Conservation (phyloP, 2,888 invertebrate species). For the Tiphia femorata region DNA sequence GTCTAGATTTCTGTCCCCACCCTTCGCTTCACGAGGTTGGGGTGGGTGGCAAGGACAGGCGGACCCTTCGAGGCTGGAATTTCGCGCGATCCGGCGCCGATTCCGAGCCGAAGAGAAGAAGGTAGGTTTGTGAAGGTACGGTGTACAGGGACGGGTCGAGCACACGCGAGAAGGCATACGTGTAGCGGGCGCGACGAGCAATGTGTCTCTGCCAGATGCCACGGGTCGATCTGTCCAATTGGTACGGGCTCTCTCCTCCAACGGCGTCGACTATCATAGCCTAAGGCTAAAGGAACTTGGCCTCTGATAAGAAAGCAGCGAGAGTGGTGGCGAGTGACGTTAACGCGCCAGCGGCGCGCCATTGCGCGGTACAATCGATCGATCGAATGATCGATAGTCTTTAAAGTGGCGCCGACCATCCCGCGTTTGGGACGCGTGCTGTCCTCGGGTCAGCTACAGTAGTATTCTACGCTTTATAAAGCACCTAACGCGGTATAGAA, state of each 20-base stretch:
- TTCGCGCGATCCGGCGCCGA: conserved; percentile 22
- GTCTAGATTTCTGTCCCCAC: conserved; percentile 12
- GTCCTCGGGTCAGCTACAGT: too few relatives aligned
- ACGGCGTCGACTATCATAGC: conserved; percentile 25
- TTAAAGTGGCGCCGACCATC: background rate
- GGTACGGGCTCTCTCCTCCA: conserved; percentile 1
- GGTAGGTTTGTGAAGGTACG: too few relatives aligned
- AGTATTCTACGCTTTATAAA: too few relatives aligned
- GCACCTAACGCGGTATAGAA: too few relatives aligned
- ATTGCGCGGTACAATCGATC: background rate
- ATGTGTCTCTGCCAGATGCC: conserved; percentile 47
- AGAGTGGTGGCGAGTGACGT: conserved; percentile 16
- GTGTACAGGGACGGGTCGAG: too few relatives aligned
- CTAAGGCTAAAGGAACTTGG: too few relatives aligned
- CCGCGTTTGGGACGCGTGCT: too few relatives aligned
- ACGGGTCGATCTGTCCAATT: conserved; percentile 35
- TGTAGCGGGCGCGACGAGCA: conserved; percentile 17
- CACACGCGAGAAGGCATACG: background rate
- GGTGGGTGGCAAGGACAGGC: background rate
- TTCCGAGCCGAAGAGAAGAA: background rate
- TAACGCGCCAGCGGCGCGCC: conserved; percentile 1
- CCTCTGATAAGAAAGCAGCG: conserved; percentile 11
- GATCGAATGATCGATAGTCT: conserved; percentile 4
- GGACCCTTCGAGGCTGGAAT: conserved; percentile 20
- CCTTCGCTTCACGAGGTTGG: background rate